Evolutionary conservation across 2,888 invertebrate species (phyloP).

Genomic region (Acleris literana): DNA sequence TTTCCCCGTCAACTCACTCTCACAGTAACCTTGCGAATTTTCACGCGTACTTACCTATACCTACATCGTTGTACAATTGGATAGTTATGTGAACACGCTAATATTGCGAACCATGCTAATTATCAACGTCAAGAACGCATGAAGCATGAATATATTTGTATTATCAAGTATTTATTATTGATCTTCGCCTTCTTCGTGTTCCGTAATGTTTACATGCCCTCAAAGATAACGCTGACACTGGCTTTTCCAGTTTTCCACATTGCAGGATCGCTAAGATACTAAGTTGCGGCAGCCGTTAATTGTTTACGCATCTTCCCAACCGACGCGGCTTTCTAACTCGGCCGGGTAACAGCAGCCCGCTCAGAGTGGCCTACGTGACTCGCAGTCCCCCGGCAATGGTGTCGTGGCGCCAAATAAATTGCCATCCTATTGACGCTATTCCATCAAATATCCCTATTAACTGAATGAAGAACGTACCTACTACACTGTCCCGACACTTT

Average conservation of each 20-base stretch:
- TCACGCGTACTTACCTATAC: no score
- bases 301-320: conserved; percentile 9
- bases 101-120: conserved; percentile 5
- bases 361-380: conserved; percentile 82
- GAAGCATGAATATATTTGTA: conserved; percentile 3
- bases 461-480: conserved; percentile 16
- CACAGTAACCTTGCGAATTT: no score
- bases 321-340: conserved; percentile 49
- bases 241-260: conserved; percentile 51
- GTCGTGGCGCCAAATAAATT: conserved; percentile 78
- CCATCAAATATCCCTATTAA: conserved; percentile 38
- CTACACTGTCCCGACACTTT: conserved; percentile 8
- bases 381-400: conserved; percentile 74
- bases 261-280: conserved; percentile 52
- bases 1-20: no score
- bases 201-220: conserved; percentile 30
- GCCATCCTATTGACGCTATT: conserved; percentile 71
- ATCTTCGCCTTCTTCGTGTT: conserved; percentile 3
- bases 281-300: conserved; percentile 41
- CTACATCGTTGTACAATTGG: not conserved
- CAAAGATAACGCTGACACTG: conserved; percentile 21
- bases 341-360: conserved; percentile 55
- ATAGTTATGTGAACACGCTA: not conserved
- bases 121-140: conserved; percentile 1
- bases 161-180: conserved; percentile 14